Conservation (phyloP, 2,113 vertebrate genomes). For the Lichenostomus cassidix region DNA sequence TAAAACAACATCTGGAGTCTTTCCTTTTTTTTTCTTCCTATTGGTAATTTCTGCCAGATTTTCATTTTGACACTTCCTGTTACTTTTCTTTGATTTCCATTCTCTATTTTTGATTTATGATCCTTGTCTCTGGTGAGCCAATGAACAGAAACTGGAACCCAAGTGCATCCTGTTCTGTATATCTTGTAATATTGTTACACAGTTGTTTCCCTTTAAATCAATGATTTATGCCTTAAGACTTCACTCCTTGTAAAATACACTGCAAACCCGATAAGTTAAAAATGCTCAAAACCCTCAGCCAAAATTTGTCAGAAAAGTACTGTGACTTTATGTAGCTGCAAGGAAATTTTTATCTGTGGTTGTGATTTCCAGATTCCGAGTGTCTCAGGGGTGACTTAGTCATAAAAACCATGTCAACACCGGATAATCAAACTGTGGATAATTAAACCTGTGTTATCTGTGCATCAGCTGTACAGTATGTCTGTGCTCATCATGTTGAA, state of each 20-base stretch:
- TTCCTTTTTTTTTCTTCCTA: conserved; percentile 27
- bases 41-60: conserved; percentile 65
- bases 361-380: conserved; percentile 24
- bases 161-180: conserved; percentile 60
- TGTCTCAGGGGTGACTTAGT: conserved; percentile 29
- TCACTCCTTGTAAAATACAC: conserved; percentile 52
- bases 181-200: conserved; percentile 60
- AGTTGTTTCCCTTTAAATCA: conserved; percentile 65
- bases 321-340: conserved; percentile 18
- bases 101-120: conserved; percentile 61
- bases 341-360: conserved; percentile 50
- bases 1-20: conserved; percentile 44
- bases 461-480: background rate
- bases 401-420: conserved; percentile 50
- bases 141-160: conserved; percentile 49
- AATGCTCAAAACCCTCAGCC: conserved; percentile 44
- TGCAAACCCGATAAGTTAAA: conserved; percentile 31
- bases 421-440: background rate
- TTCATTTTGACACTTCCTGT: conserved; percentile 70
- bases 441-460: conserved; percentile 21
- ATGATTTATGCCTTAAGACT: conserved; percentile 54
- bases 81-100: conserved; percentile 63
- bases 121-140: conserved; percentile 44
- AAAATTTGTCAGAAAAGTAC: conserved; percentile 35
- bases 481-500: background rate